phyloP scores from a whole-genome alignment of 1,140 invertebrate species.

The Bombus sylvicola region DNA sequence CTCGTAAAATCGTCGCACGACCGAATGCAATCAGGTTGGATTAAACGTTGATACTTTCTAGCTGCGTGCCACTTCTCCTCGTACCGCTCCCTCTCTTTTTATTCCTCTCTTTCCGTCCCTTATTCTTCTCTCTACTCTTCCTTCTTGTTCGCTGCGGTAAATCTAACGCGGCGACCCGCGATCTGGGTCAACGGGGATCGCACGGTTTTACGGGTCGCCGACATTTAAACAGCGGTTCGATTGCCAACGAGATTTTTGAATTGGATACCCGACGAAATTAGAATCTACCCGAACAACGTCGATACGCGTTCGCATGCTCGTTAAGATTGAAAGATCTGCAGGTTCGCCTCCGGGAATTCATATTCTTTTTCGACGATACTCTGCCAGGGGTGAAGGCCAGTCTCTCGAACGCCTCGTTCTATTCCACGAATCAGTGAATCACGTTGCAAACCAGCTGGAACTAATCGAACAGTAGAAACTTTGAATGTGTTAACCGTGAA shows the following conservation, averaged over 20 bases:
- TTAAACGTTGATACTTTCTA: conserved; percentile 58
- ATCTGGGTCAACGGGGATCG: conserved; percentile 47
- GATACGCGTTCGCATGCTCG: conserved; percentile 10
- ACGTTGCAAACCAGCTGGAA: background rate
- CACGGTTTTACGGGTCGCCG: conserved; percentile 45
- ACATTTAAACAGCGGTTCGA: conserved; percentile 43
- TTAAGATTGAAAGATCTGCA: background rate
- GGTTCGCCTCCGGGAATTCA: background rate
- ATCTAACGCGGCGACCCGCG: conserved; percentile 27
- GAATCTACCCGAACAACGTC: background rate
- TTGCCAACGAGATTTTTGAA: conserved; percentile 42
- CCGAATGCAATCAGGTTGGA: conserved; percentile 54
- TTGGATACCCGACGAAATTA: conserved; percentile 16
- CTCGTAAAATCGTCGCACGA: conserved; percentile 55
- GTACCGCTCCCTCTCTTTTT: background rate
- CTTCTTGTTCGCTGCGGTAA: conserved; percentile 41
- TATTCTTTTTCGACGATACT: background rate
- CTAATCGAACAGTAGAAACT: background rate
- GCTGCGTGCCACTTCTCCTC: conserved; percentile 45
- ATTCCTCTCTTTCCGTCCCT: background rate
- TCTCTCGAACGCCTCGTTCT: background rate
- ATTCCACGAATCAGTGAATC: background rate
- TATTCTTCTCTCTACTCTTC: conserved; percentile 6
- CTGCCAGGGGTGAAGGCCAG: background rate
- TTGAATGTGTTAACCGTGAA: background rate